Conservation (phyloP, 2,113 vertebrate species). For the Etia nguti region DNA sequence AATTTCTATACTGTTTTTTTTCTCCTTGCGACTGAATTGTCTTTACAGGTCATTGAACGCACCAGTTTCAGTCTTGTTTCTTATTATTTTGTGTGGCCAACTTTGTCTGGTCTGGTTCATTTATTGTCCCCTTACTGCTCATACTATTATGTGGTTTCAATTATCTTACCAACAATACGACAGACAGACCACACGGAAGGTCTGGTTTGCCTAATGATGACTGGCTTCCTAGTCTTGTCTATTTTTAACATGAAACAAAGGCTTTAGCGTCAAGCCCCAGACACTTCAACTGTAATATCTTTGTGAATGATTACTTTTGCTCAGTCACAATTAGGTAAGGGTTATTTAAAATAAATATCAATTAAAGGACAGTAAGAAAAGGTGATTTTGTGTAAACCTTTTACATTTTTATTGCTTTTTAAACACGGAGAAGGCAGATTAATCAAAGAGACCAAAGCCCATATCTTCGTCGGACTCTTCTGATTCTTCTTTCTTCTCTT, state of each 20-base stretch:
- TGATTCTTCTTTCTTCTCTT: slow-evolving; percentile 82
- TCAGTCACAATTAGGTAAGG: background rate
- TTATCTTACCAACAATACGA: background rate
- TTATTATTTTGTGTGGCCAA: background rate
- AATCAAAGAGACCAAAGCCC: slow-evolving; percentile 84
- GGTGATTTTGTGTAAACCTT: slow-evolving; percentile 45
- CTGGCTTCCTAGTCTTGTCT: background rate
- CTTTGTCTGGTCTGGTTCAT: background rate
- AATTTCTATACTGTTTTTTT: background rate
- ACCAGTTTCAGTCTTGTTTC: background rate
- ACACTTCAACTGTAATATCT: background rate
- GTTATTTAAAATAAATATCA: background rate
- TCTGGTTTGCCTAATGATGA: slow-evolving; percentile 4
- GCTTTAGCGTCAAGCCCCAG: background rate
- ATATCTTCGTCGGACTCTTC: slow-evolving; percentile 82
- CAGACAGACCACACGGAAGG: background rate
- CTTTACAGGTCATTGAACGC: background rate
- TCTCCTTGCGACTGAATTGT: background rate
- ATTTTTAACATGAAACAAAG: background rate
- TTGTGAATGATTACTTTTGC: background rate
- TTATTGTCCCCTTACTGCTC: background rate
- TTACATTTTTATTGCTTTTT: slow-evolving; percentile 76
- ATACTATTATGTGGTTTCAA: background rate
- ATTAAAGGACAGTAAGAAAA: background rate
- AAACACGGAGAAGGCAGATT: slow-evolving; percentile 52